Evolutionary conservation across 2,113 vertebrate genomes (phyloP), one percentile per base, ranked within the genome.

Genomic region (Ageneiosus marmoratus): DNA sequence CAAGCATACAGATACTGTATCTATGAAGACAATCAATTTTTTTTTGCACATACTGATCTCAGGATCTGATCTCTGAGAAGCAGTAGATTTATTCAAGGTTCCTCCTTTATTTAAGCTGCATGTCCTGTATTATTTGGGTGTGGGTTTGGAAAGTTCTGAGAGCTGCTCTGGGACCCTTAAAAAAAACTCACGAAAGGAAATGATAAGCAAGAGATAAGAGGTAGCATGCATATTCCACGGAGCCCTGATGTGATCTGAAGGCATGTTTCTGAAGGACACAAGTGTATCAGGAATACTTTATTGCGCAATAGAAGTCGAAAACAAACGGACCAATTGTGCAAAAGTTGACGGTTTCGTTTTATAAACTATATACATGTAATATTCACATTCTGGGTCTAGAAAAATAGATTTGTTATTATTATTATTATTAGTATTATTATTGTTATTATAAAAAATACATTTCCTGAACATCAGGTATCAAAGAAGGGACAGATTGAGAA

Each of bases 351-450:
- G 48, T 70, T 29, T 63, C 29, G 32, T 50, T 73, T 41, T 87
- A 84, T 67, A 87, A 87, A 87, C 77, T 50, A 84, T 77, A 34
- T 67, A 74, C 37, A 48, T 63, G 46, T 22, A 20, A 46, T 84
- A 72, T 77, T 86, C 82, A 84, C 82, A 87, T 63, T 48, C 73
- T 51, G 44, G 51, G 50, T 32, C 69, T 85, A 56, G 56, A 83
- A 84, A 85, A 87, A 87, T 85, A 85, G 53, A 83, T 72, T 65
- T 50, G 0, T 24, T 46, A 0, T 15, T 72, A 6, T 69, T 32
- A 16, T 67, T 78, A 16, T 67, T 55, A 55, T 55, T 82, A 83
- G 48, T n/a, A n/a, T n/a, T n/a, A n/a, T n/a, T n/a, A n/a, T 65
- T 50, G 0, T 24, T 46, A 0, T 15, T 72, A 6, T 69, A n/a